Evolutionary conservation across 2,888 invertebrate species (phyloP).

Genomic region (Drosophila phalerata): DNA sequence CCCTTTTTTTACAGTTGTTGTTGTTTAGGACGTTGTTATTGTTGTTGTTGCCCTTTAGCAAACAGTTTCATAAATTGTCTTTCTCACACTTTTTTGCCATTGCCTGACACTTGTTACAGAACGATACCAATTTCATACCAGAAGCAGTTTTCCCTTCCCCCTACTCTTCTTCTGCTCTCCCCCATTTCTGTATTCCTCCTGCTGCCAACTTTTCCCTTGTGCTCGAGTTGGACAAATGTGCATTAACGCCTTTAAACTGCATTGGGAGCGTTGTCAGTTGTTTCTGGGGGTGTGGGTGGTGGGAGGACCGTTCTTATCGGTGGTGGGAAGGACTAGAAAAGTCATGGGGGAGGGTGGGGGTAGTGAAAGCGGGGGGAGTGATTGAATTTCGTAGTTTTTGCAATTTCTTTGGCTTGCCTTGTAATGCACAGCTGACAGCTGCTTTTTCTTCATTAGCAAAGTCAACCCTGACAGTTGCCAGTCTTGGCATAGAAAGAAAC

Average conservation of each 20-base stretch:
- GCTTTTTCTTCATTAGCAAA: slow-evolving; percentile 81
- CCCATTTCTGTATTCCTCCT: not conserved
- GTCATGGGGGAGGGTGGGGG: too few species aligned
- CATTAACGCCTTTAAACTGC: slow-evolving; percentile 82
- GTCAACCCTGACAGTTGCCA: slow-evolving; percentile 69
- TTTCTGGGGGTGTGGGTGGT: slow-evolving; percentile 6
- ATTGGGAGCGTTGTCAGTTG: slow-evolving; percentile 37
- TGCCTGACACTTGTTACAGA: slow-evolving; percentile 75
- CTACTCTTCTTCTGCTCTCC: not conserved
- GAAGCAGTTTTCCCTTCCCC: slow-evolving; percentile 21
- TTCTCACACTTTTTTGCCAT: slow-evolving; percentile 47
- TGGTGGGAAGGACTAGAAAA: slow-evolving; percentile 21
- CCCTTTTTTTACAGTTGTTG: slow-evolving; percentile 31
- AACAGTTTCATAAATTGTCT: slow-evolving; percentile 76
- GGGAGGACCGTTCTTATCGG: slow-evolving; percentile 9
- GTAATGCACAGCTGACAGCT: slow-evolving; percentile 81
- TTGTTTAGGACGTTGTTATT: slow-evolving; percentile 43
- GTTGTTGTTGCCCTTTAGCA: slow-evolving; percentile 39
- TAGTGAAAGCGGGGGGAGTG: slow-evolving; percentile 41
- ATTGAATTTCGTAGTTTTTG: slow-evolving; percentile 80
- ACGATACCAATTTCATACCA: slow-evolving; percentile 48
- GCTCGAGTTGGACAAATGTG: slow-evolving; percentile 67
- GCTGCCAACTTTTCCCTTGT: slow-evolving; percentile 2
- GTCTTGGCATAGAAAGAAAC: not conserved
- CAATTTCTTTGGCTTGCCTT: slow-evolving; percentile 71